A percentile compares a stretch with the other conserved stretches of the same genome.
These are phyloP conservation scores for Oscarella lobularis DNA, from an alignment of 37 sponge, comb jelly and placozoan genomes.

Conservation along the genomic window DNA sequence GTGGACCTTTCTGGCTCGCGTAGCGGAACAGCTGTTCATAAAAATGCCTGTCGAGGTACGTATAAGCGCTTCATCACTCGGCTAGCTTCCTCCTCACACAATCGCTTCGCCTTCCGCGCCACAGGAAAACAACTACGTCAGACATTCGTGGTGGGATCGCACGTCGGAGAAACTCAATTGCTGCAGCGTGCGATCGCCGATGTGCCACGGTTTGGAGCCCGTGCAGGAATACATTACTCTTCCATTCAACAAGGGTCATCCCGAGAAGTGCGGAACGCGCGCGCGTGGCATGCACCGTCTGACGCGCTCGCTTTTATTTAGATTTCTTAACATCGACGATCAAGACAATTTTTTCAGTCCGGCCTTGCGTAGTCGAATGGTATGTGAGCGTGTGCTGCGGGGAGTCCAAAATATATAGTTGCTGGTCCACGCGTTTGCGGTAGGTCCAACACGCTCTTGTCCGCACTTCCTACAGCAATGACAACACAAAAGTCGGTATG, in stretches of 20 bases:
- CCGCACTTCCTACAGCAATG: conserved; percentile 40
- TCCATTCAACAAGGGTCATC: neutral
- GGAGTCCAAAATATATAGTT: too few relatives aligned
- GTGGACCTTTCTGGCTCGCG: conserved; percentile 26
- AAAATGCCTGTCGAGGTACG: conserved; percentile 75
- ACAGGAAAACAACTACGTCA: neutral
- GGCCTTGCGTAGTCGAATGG: conserved; percentile 61
- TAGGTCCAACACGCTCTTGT: conserved; percentile 37
- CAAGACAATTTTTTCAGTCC: conserved; percentile 64
- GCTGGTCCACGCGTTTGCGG: too few relatives aligned
- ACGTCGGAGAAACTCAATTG: neutral
- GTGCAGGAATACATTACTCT: neutral
- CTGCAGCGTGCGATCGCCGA: neutral
- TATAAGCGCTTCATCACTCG: too few relatives aligned
- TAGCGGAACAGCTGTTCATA: conserved; percentile 59
- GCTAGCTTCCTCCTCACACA: too few relatives aligned
- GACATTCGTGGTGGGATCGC: neutral
- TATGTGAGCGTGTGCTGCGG: too few relatives aligned
- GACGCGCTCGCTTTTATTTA: too few relatives aligned
- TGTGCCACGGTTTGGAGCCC: neutral
- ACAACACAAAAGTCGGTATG: conserved; percentile 33
- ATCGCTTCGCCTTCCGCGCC: too few relatives aligned
- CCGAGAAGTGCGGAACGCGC: neutral
- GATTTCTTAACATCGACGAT: conserved; percentile 16
- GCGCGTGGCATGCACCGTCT: too few relatives aligned